Base-by-base conservation (phyloP, 2,797 vertebrate species). In the Garrulus glandarius region DNA sequence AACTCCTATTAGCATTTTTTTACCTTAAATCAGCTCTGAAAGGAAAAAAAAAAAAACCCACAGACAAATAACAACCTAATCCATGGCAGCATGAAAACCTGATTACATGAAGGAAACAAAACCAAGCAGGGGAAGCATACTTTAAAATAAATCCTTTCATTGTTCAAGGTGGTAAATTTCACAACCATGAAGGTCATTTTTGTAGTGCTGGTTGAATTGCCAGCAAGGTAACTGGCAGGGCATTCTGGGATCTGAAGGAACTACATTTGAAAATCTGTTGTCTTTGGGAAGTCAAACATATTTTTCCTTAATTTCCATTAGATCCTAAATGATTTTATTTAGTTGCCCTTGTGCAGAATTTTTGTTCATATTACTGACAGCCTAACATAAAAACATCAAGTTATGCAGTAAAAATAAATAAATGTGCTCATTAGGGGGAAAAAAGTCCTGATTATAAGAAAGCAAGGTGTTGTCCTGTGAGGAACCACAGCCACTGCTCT, bases 381-480 rank as follows among this genome's bases (percentile, higher is more conserved):
- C n/a, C 46, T 69, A 53, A 49, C 56, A 65, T 53, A 53, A 69
- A 63, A 50, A 41, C 15, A 11, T 69, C 77, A 84, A 93, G n/a
- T 1, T 6, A 82, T 61, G 68, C 1, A 4, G 56, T 84, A 88
- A 87, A 92, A 95, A 88, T 70, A 93, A 78, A 84, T 27, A 68
- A 77, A 64, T 39, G 30, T 87, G n/a, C 52, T 93, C 71, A 78
- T 75, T 39, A 29, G 37, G 47, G 47, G 55, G 8, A 43, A 3
- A 27, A 52, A 53, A 79, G 27, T 77, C 63, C 43, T 78, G 60
- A 63, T 77, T 93, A 19, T 82, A 84, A 77, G 90, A 71, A 77
- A 64, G 59, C 20, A 84, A 95, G 94, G 92, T 95, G 96, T 91
- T 94, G 89, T 94, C 46, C 56, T 93, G 69, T 63, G 81, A 91